Conservation (phyloP, 1,140 invertebrate genomes). For the Subanguina moxae region DNA sequence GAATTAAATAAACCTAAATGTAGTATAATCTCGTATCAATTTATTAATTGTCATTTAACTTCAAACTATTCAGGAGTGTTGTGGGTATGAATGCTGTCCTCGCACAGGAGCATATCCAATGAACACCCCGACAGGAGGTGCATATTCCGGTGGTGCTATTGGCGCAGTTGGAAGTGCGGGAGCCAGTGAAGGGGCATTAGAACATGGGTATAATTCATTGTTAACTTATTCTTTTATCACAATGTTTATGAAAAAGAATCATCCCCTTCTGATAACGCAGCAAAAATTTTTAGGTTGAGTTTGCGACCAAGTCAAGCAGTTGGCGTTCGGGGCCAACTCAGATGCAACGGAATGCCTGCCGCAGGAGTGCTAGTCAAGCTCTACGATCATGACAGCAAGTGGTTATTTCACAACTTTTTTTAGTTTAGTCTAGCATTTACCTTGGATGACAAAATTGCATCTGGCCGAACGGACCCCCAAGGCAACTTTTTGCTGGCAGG, state of each 20-base stretch:
- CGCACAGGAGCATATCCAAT: constrained; percentile 11
- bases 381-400: constrained; percentile 45
- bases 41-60: too few species aligned
- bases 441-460: constrained; percentile 38
- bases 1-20: too few species aligned
- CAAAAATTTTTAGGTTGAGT: neutral
- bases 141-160: neutral
- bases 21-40: constrained; percentile 25
- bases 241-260: too few species aligned
- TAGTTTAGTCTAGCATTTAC: constrained; percentile 31
- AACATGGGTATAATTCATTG: neutral
- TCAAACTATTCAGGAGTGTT: constrained; percentile 27
- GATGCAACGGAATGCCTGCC: constrained; percentile 51
- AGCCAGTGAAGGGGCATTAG: constrained; percentile 1
- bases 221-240: neutral
- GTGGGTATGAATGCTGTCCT: constrained; percentile 53
- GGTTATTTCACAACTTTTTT: neutral
- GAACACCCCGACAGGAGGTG: neutral
- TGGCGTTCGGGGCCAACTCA: constrained; percentile 46
- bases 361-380: constrained; percentile 48
- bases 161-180: neutral
- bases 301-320: constrained; percentile 36
- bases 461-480: constrained; percentile 20
- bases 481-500: constrained; percentile 38
- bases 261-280: too few species aligned